Percentiles rank a stretch among this genome's conserved stretches.
These are phyloP conservation scores for Arnoldichthys spilopterus DNA, from an alignment of 2,797 vertebrate species.

Conservation along the genomic window DNA sequence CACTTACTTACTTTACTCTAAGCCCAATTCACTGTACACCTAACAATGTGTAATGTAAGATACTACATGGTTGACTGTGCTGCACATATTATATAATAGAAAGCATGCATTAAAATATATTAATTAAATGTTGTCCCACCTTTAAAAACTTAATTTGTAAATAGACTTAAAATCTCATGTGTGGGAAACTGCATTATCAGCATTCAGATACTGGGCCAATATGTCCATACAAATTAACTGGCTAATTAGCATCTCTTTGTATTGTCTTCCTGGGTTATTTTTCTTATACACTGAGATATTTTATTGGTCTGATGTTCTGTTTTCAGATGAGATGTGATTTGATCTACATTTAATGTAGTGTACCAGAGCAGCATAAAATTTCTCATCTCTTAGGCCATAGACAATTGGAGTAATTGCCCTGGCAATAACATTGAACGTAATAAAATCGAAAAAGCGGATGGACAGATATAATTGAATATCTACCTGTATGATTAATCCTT, in stretches of 20 bases:
- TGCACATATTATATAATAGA: too few relatives aligned
- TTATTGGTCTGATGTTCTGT: not conserved
- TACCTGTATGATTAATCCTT: constrained; percentile 36
- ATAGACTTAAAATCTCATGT: too few relatives aligned
- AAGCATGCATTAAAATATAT: too few relatives aligned
- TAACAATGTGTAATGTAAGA: too few relatives aligned
- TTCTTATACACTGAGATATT: not conserved
- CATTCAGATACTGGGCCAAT: not conserved
- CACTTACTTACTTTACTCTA: too few relatives aligned
- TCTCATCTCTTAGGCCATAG: constrained; percentile 61
- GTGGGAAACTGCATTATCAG: too few relatives aligned
- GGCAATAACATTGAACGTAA: constrained; percentile 47
- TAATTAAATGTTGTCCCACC: too few relatives aligned
- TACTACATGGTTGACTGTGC: too few relatives aligned
- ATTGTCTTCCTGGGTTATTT: not conserved
- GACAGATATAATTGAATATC: constrained; percentile 37
- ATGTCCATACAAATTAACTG: not conserved
- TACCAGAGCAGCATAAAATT: constrained; percentile 33
- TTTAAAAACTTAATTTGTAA: too few relatives aligned
- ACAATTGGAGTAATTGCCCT: constrained; percentile 55
- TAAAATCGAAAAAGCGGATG: constrained; percentile 55
- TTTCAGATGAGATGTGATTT: constrained; percentile 28
- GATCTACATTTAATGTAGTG: constrained; percentile 43
- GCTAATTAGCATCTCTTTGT: too few relatives aligned
- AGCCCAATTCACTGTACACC: too few relatives aligned